Percentiles rank a stretch among this genome's conserved stretches.
These are phyloP conservation scores for Pristionchus mayeri DNA, from an alignment of 2,888 invertebrate genomes.

Conservation along the genomic window DNA sequence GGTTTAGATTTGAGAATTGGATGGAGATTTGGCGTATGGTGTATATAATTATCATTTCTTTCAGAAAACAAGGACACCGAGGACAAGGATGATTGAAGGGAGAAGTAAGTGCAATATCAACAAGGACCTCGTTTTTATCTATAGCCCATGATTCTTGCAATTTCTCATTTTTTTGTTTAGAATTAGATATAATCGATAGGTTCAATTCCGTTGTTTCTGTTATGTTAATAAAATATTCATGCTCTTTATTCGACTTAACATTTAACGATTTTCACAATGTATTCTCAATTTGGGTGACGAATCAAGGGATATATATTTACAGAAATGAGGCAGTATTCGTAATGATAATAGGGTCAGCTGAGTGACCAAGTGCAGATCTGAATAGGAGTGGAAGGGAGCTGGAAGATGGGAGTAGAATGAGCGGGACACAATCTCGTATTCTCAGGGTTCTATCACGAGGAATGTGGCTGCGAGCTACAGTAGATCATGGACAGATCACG, in stretches of 20 bases:
- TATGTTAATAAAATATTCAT: not conserved
- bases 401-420: not conserved
- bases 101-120: not conserved
- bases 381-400: not conserved
- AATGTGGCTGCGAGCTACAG: no score
- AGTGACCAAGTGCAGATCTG: no score
- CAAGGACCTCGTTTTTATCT: not conserved
- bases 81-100: not conserved
- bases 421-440: not conserved
- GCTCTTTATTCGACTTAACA: not conserved
- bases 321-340: no score
- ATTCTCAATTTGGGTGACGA: not conserved
- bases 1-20: no score
- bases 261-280: not conserved
- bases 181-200: not conserved
- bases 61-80: slow-evolving; percentile 38
- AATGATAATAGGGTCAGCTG: not conserved
- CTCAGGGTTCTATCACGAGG: not conserved
- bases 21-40: not conserved
- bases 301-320: not conserved
- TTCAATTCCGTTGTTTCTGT: slow-evolving; percentile 5
- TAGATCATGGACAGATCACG: not conserved
- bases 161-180: not conserved
- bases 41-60: not conserved
- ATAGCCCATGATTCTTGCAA: not conserved